Base-by-base conservation (phyloP, 1,140 invertebrate species). In the Halyomorpha halys region DNA sequence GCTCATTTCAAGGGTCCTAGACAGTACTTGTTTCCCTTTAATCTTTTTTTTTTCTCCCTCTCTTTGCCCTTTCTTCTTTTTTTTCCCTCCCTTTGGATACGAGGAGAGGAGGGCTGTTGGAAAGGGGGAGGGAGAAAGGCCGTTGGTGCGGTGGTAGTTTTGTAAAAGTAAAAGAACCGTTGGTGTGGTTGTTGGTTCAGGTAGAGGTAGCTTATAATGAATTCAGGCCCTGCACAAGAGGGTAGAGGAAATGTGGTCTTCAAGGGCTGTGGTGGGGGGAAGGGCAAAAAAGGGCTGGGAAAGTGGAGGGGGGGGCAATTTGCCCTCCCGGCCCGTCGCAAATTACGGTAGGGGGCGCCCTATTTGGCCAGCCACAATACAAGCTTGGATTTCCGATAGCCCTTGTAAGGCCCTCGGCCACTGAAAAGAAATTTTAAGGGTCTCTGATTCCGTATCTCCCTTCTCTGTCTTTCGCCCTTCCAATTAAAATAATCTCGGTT, bases 191-290 rank as follows among this genome's bases (percentile, higher is more conserved):
- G 51, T 23, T 23, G 51, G 27, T 30, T 30, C 51, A 53, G 16
- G 51, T 23, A 53, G n/a, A n/a, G 51, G n/a, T 4, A 19, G 51
- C 51, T 53, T 53, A 53, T 53, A 53, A 53, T 53, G 51, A 53
- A 53, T 53, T 53, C 51, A 53, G 18, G 45, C 45, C 45, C 45
- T 18, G 15, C 45, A n/a, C 18, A n/a, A 18, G 45, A 15, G 15
- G 15, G 45, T 15, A 15, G 18, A 47, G 45, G 45, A 47, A 47
- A 47, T 47, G 45, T 18, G 45, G 45, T 15, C 27, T 30, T 30
- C 27, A 30, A 21, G 16, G 21, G 51, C 51, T 53, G 6, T 13
- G 51, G 51, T 2, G n/a, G n/a, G n/a, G n/a, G n/a, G n/a, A n/a
- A n/a, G 21, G 51, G 51, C 27, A 30, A 30, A 30, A 30, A 30